These are phyloP conservation scores for Nesometra sesokonis DNA, from an alignment of 35 echinoderm and acorn worm species.

Conservation along the genomic window DNA sequence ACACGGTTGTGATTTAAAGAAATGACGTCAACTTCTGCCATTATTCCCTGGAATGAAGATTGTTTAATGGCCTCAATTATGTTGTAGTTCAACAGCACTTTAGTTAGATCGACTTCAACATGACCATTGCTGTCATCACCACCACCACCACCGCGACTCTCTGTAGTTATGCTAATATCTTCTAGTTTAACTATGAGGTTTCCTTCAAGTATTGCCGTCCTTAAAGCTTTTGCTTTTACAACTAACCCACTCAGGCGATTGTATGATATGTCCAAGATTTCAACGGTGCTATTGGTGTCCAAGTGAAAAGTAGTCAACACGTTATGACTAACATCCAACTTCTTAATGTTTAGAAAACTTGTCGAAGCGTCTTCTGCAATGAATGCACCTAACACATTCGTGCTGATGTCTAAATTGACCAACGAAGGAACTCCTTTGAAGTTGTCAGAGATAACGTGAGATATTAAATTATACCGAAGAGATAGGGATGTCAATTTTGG, in stretches of 20 bases:
- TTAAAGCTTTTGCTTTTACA: not conserved
- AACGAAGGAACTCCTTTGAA: not conserved
- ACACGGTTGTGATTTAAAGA: not conserved
- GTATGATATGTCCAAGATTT: not conserved
- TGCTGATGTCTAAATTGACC: not conserved
- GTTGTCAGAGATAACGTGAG: not conserved
- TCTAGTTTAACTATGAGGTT: not conserved
- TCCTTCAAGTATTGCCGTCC: not conserved
- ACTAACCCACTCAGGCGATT: not conserved
- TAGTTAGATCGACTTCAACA: not conserved
- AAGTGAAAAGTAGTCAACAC: not conserved
- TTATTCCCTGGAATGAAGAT: not conserved
- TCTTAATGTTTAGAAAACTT: not conserved
- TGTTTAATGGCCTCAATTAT: not conserved
- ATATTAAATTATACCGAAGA: not conserved
- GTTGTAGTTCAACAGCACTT: not conserved
- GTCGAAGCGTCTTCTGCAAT: not conserved
- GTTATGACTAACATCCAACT: not conserved
- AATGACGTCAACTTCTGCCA: not conserved
- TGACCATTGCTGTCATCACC: not conserved
- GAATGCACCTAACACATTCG: not conserved
- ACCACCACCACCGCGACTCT: not conserved
- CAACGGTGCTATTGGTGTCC: not conserved
- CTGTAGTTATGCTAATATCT: not conserved
- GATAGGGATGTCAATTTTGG: not conserved